These are phyloP conservation scores for Trichoplax adhaerens DNA, from an alignment of 37 sponge, comb jelly and placozoan genomes.

Conservation along the genomic window DNA sequence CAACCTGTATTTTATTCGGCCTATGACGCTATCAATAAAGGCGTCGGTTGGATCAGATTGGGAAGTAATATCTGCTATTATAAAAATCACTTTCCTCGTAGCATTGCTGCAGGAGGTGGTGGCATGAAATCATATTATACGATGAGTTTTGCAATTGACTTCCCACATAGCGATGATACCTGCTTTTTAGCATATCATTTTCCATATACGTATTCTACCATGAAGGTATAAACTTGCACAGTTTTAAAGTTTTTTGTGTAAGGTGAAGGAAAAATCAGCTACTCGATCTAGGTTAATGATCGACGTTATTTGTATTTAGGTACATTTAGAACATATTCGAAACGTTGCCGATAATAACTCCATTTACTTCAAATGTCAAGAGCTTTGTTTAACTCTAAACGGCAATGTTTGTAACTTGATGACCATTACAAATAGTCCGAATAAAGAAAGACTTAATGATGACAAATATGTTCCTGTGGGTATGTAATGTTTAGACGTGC, in stretches of 20 bases:
- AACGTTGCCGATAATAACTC: no score
- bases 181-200: slow-evolving; percentile 79
- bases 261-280: no score
- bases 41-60: slow-evolving; percentile 40
- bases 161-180: slow-evolving; percentile 34
- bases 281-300: no score
- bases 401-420: slow-evolving; percentile 40
- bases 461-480: no score
- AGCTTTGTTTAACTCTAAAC: slow-evolving; percentile 33
- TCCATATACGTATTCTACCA: slow-evolving; percentile 50
- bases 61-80: slow-evolving; percentile 57
- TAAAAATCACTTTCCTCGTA: slow-evolving; percentile 33
- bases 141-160: slow-evolving; percentile 40
- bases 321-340: no score
- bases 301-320: no score
- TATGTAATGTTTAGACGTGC: no score
- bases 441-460: no score
- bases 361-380: slow-evolving; percentile 28
- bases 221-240: slow-evolving; percentile 14
- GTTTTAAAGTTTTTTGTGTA: no score
- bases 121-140: slow-evolving; percentile 27
- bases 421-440: slow-evolving; percentile 22
- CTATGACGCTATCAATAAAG: slow-evolving; percentile 13
- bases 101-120: background rate
- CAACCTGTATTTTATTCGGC: slow-evolving; percentile 70